phyloP scores from a whole-genome alignment of 1,140 invertebrate genomes.

The Aradophagus sp. region DNA sequence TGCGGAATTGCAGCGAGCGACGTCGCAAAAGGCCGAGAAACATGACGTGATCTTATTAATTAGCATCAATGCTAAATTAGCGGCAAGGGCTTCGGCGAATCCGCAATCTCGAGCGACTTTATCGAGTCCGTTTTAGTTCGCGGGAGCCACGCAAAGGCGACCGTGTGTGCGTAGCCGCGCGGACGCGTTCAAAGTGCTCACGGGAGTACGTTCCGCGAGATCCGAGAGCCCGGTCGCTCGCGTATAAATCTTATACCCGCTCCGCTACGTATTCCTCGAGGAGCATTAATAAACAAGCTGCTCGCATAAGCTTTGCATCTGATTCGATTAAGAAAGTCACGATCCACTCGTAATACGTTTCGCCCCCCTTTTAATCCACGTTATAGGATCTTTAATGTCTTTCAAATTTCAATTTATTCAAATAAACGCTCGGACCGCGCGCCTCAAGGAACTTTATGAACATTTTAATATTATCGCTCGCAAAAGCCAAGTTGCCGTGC shows the following conservation, averaged over 20 bases:
- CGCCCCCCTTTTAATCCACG: constrained; percentile 28
- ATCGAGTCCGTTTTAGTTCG: constrained; percentile 51
- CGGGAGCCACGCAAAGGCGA: constrained; percentile 29
- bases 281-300: constrained; percentile 51
- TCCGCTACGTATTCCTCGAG: constrained; percentile 34
- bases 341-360: constrained; percentile 41
- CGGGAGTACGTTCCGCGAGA: constrained; percentile 37
- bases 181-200: constrained; percentile 51
- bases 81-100: constrained; percentile 36
- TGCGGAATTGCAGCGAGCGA: not conserved
- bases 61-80: constrained; percentile 43
- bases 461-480: not conserved
- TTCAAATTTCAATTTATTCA: constrained; percentile 39
- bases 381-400: constrained; percentile 32
- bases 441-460: constrained; percentile 9
- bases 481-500: too few relatives aligned
- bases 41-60: constrained; percentile 45
- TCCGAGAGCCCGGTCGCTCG: constrained; percentile 10
- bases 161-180: constrained; percentile 31
- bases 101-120: constrained; percentile 47
- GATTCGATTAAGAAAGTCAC: constrained; percentile 54
- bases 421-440: constrained; percentile 4
- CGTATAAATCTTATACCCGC: constrained; percentile 44
- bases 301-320: constrained; percentile 42
- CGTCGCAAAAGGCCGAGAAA: constrained; percentile 3